Evolutionary conservation across 2,797 vertebrate genomes (phyloP), one percentile per base, ranked within the genome.

Genomic region (Chrosomus eos): DNA sequence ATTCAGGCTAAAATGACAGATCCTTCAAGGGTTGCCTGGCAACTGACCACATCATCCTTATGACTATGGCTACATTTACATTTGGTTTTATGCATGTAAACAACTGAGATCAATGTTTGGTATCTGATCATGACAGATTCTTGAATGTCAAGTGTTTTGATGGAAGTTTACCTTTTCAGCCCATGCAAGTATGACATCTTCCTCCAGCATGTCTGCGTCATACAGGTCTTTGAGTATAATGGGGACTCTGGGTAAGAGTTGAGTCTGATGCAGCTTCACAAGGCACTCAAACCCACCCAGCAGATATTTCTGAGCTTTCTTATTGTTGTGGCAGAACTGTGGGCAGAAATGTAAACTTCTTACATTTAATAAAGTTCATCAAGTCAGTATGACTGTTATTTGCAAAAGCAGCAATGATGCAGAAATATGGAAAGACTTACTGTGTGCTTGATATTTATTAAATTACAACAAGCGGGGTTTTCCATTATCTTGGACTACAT

Each of bases 261-360:
- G 97, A 77, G 95, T 92, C 92, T 98, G 97, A 92, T 99, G 95
- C 90, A 99, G 97, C 89, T 97, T 97, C 84, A 99, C 98, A 71
- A 99, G 96, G 88, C 98, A 99, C 93, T 99, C 98, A 8, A 99
- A 96, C 6, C 98, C 98, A 84, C 98, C 98, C 89, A 99, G 90
- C 75, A 99, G 95, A 88, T 99, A 99, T 90, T 97, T 96, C 90
- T 99, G 98, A 89, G 98, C 97, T 87, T 98, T 99, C 92, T 98
- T 99, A 93, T 99, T 99, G 93, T 98, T 98, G 94, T 98, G 97
- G 92, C 98, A 99, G 92, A 99, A 99, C 98, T 99, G 90, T 1
- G 66, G 26, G 19, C 0, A 48, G 43, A 79, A 82, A 51, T 6
- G n/a, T 26, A 11, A 73, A 45, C 19, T 4, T 8, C 3, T 33